These are phyloP conservation scores for Xylota sylvarum DNA, from an alignment of 2,888 invertebrate genomes.

Conservation along the genomic window DNA sequence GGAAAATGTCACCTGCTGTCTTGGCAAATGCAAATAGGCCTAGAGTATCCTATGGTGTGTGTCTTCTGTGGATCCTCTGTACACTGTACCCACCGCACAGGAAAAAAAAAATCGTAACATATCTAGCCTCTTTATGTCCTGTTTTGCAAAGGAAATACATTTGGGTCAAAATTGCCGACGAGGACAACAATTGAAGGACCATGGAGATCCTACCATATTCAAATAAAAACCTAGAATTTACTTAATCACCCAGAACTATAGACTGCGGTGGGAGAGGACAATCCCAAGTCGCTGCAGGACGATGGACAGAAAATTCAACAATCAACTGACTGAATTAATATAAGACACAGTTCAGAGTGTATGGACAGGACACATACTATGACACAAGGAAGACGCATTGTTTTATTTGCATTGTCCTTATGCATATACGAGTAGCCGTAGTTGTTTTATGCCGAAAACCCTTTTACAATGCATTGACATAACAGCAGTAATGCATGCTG, in stretches of 20 bases:
- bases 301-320: constrained; percentile 63
- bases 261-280: not conserved
- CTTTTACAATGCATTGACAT: not conserved
- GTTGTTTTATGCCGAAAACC: constrained; percentile 6
- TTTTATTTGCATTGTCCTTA: constrained; percentile 49
- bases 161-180: constrained; percentile 67
- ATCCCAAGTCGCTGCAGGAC: constrained; percentile 37
- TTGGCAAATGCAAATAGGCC: constrained; percentile 71
- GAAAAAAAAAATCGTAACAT: not conserved
- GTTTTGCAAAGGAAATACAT: constrained; percentile 48
- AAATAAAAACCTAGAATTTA: constrained; percentile 54
- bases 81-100: not conserved
- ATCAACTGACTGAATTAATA: constrained; percentile 60
- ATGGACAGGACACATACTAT: constrained; percentile 8
- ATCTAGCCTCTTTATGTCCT: constrained; percentile 19
- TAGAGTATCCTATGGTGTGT: constrained; percentile 27
- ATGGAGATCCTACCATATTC: constrained; percentile 45
- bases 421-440: constrained; percentile 19
- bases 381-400: constrained; percentile 58
- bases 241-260: constrained; percentile 46
- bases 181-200: constrained; percentile 44
- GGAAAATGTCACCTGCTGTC: constrained; percentile 74
- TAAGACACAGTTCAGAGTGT: constrained; percentile 35
- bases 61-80: constrained; percentile 15
- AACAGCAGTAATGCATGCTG: constrained; percentile 14